Evolutionary conservation across 2,797 vertebrate species (phyloP).

Genomic region (Benthosema pterotum): DNA sequence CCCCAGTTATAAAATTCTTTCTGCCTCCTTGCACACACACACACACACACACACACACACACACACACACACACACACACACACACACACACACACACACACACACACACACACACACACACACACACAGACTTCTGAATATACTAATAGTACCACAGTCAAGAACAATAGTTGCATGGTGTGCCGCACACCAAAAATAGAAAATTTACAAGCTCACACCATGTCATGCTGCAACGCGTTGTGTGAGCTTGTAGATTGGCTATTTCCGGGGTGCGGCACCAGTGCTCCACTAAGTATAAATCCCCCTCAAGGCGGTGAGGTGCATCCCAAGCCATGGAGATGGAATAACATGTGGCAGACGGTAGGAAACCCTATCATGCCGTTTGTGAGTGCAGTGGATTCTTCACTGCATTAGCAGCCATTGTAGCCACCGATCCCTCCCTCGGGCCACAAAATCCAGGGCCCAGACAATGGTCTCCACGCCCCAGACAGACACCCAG

Average conservation of each 20-base stretch:
- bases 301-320: background rate
- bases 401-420: constrained; percentile 37
- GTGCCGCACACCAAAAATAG: no score
- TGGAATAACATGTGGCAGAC: constrained; percentile 61
- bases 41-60: background rate
- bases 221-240: no score
- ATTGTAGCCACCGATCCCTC: constrained; percentile 56
- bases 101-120: background rate
- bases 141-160: constrained; percentile 22
- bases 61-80: constrained; percentile 1
- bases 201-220: no score
- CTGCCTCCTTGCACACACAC: no score
- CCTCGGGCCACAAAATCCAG: constrained; percentile 55
- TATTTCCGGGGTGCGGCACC: no score
- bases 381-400: constrained; percentile 45
- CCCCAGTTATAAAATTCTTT: no score
- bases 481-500: constrained; percentile 52
- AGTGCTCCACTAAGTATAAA: no score
- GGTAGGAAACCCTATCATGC: constrained; percentile 62
- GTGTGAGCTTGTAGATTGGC: no score
- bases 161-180: background rate
- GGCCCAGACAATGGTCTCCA: constrained; percentile 55
- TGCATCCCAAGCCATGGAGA: constrained; percentile 25
- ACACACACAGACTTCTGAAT: background rate
- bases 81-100: constrained; percentile 1